Conservation (phyloP, 2,113 vertebrate species). For the Nycticebus coucang region DNA sequence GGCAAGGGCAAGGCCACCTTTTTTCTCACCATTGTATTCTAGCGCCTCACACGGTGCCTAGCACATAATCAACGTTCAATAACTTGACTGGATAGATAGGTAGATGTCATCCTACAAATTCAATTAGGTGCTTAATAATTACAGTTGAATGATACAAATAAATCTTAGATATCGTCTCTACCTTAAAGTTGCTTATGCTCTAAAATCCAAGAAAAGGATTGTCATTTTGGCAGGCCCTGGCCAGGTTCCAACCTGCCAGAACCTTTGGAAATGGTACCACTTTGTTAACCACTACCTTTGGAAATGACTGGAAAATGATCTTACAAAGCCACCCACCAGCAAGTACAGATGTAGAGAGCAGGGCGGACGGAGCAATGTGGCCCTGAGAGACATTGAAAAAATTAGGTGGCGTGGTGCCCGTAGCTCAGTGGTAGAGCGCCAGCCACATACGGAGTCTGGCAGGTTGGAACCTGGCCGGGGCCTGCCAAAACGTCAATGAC, state of each 20-base stretch:
- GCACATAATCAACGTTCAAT: not conserved
- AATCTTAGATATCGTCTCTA: conserved; percentile 11
- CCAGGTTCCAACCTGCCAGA: no score
- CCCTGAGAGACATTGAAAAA: not conserved
- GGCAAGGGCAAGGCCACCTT: not conserved
- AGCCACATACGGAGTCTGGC: no score
- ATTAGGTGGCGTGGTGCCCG: not conserved
- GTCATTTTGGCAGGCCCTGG: no score
- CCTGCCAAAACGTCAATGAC: no score
- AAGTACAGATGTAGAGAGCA: not conserved
- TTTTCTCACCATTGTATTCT: not conserved
- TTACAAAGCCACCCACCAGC: not conserved
- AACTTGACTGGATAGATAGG: not conserved
- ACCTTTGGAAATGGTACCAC: no score
- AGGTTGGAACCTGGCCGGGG: no score
- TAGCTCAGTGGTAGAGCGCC: no score
- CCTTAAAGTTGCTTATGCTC: not conserved
- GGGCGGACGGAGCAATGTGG: not conserved
- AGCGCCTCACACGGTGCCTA: not conserved
- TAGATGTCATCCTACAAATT: not conserved
- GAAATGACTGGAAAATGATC: not conserved
- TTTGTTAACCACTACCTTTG: no score
- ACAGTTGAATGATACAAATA: not conserved
- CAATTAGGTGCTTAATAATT: conserved; percentile 1
- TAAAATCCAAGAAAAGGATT: not conserved